These are phyloP conservation scores for Drosophila meridionalis DNA, from an alignment of 2,888 invertebrate species.

Conservation along the genomic window DNA sequence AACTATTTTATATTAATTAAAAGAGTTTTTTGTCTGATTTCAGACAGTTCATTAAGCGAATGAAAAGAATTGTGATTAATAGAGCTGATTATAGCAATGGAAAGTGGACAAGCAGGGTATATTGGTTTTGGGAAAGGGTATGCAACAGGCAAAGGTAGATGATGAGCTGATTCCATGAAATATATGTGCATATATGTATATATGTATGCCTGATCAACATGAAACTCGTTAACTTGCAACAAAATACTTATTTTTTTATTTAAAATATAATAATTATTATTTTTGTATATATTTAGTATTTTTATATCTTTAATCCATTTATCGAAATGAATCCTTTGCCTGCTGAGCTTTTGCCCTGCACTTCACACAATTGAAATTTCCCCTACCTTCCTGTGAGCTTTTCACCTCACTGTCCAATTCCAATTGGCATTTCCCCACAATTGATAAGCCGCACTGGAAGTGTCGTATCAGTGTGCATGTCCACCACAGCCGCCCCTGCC, in stretches of 20 bases:
- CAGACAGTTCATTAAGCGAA: neutral
- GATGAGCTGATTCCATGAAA: no score
- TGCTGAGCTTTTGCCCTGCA: neutral
- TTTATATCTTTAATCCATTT: neutral
- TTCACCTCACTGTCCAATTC: slow-evolving; percentile 30
- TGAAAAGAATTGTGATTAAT: no score
- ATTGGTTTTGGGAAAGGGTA: neutral
- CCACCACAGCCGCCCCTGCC: slow-evolving; percentile 35
- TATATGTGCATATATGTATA: neutral
- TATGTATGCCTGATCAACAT: neutral
- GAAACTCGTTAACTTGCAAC: neutral
- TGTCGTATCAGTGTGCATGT: slow-evolving; percentile 19
- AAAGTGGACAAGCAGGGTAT: neutral
- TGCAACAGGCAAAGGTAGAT: neutral
- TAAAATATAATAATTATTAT: neutral
- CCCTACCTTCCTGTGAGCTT: slow-evolving; percentile 16
- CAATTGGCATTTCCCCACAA: slow-evolving; percentile 38
- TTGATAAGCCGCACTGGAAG: slow-evolving; percentile 27
- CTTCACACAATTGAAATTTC: neutral
- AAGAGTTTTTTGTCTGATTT: neutral
- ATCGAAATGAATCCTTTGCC: neutral
- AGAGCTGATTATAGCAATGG: neutral
- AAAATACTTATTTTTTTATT: neutral
- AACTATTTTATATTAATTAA: slow-evolving; percentile 1
- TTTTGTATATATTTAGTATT: neutral